Base-by-base conservation (phyloP, 1,140 invertebrate genomes). In the Lasaia peninsularis region DNA sequence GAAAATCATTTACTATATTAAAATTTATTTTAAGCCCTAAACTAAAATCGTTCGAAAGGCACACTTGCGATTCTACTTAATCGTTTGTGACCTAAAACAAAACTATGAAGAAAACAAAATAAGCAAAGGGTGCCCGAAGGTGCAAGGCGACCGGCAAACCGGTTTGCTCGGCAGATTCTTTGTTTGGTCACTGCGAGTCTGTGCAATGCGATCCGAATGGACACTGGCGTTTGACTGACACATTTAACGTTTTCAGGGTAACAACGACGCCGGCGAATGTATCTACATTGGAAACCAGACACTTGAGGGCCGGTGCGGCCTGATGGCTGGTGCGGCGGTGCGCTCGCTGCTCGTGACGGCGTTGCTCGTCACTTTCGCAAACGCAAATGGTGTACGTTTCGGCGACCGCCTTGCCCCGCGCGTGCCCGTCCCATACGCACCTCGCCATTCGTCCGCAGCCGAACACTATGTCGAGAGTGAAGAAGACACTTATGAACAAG, bases 361-460 rank as follows among this genome's bases (percentile, higher is more conserved):
- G 59, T 71, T 67, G 62, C 63, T 82, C 61, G 70, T 66, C 48
- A 67, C 66, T 21, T 59, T 78, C 32, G 70, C 69, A 28, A 59
- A 57, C 48, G 75, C 70, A 52, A 63, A 61, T 31, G 75, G 77
- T 21, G 86, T 77, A 40, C 84, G 87, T 56, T 89, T 89, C 70
- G 88, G 88, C 50, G 86, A 90, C 73, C 81, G 88, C 21, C 75
- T 90, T 12, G 80, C 80, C 33, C 88, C 88, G 55, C 79, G 88
- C 31, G 77, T 88, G 40, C 86, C 84, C 18, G 75, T 78, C 16
- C 67, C 75, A n/a, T 85, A 86, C 62, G 67, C 75, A 44, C 78
- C 84, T 31, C 81, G 83, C 48, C 71, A 69, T 62, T 71, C 75
- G 8, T 75, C 78, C 35, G 64, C 75, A 14, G 69, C 67, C 20